Evolutionary conservation across 2,888 invertebrate genomes (phyloP).

Genomic region (Odontocerum albicorne): DNA sequence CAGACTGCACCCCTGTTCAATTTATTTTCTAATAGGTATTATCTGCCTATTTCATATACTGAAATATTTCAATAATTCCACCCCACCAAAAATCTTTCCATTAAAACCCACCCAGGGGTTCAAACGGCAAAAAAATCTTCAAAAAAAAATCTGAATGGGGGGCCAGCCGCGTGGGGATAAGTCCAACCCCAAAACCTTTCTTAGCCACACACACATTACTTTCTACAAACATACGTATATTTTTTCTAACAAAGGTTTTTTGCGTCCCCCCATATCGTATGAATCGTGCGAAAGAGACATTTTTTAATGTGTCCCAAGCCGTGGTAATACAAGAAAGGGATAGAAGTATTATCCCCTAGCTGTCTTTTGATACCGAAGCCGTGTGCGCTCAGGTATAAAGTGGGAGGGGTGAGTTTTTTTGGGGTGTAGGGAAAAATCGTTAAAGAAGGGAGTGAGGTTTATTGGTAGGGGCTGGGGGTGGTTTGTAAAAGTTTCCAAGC

Average conservation of each 20-base stretch:
- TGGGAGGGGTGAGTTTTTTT: conserved; percentile 30
- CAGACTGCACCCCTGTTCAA: conserved; percentile 27
- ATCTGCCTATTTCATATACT: conserved; percentile 25
- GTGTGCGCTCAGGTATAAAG: conserved; percentile 35
- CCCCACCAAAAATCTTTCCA: conserved; percentile 25
- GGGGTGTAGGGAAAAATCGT: conserved; percentile 35
- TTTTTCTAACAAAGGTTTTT: conserved; percentile 28
- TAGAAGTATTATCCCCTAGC: conserved; percentile 12
- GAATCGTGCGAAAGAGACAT: conserved; percentile 18
- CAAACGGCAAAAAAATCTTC: conserved; percentile 33
- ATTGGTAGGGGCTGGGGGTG: conserved; percentile 16
- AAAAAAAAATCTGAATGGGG: conserved; percentile 28
- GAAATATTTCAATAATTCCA: conserved; percentile 33
- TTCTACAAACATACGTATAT: conserved; percentile 29
- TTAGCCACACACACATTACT: conserved; percentile 32
- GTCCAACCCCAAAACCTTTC: conserved; percentile 35
- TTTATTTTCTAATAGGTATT: conserved; percentile 31
- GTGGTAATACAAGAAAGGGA: conserved; percentile 19
- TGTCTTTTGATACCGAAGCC: conserved; percentile 27
- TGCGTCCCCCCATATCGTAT: conserved; percentile 21
- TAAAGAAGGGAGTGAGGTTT: conserved; percentile 28
- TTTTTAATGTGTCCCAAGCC: too few relatives aligned
- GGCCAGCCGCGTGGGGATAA: conserved; percentile 27
- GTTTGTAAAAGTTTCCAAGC: conserved; percentile 28
- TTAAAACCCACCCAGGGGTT: conserved; percentile 24